Conservation (phyloP, 1,140 invertebrate genomes). For the Drosophila athabasca region DNA sequence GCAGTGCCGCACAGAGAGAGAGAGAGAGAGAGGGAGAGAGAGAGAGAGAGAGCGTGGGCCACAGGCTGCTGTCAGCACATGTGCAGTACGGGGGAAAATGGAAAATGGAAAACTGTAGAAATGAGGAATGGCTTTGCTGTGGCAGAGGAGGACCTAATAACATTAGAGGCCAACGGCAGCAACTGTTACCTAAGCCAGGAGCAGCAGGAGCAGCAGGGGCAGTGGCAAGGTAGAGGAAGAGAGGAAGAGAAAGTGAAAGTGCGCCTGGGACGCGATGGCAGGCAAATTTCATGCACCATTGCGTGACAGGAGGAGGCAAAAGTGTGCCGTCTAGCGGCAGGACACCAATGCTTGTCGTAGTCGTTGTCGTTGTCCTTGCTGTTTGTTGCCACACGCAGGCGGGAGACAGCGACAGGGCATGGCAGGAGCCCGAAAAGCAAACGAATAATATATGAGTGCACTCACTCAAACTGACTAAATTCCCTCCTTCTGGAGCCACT, state of each 20-base stretch:
- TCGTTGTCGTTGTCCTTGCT: conserved; percentile 34
- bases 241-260: conserved; percentile 71
- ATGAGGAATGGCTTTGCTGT: conserved; percentile 58
- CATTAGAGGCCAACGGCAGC: conserved; percentile 58
- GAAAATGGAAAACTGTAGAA: conserved; percentile 41
- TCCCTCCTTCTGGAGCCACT: conserved; percentile 25
- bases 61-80: conserved; percentile 69
- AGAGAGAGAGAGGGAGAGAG: background rate
- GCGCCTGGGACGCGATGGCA: conserved; percentile 48
- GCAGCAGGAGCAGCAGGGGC: conserved; percentile 1
- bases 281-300: conserved; percentile 76
- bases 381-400: conserved; percentile 38
- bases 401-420: conserved; percentile 15
- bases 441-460: conserved; percentile 72
- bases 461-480: conserved; percentile 81
- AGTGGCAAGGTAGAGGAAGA: conserved; percentile 9
- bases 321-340: conserved; percentile 69
- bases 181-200: conserved; percentile 52
- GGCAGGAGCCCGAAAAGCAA: conserved; percentile 6
- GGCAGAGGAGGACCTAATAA: conserved; percentile 58
- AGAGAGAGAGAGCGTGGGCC: background rate
- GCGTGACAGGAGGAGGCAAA: conserved; percentile 43
- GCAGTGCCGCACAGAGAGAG: background rate
- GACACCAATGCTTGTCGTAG: conserved; percentile 38
- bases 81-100: conserved; percentile 48